These are phyloP conservation scores for Lasioglossum villosulum DNA, from an alignment of 2,888 invertebrate species.

Conservation along the genomic window DNA sequence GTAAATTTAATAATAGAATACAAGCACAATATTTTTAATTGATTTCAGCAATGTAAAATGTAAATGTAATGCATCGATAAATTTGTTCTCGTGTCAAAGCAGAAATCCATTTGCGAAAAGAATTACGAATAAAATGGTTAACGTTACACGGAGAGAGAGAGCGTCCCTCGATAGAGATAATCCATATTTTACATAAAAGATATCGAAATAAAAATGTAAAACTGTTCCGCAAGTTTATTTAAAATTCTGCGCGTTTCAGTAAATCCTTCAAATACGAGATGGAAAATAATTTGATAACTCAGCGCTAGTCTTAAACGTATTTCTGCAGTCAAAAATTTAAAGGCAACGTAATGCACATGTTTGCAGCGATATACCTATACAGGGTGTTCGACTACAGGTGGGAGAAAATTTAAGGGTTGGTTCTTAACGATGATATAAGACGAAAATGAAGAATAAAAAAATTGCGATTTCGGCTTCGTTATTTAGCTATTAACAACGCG, in stretches of 20 bases:
- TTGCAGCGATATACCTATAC: no score
- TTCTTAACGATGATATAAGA: no score
- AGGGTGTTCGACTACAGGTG: no score
- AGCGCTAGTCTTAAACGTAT: background rate
- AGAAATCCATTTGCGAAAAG: background rate
- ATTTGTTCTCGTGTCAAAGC: background rate
- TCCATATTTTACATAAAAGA: background rate
- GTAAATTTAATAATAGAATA: no score
- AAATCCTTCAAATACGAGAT: background rate
- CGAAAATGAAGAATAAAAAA: no score
- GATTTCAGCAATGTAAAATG: no score
- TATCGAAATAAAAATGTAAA: background rate
- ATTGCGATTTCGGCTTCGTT: no score
- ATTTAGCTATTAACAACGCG: no score
- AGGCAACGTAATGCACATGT: background rate
- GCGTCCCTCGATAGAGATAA: background rate
- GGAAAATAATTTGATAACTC: background rate
- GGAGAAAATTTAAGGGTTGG: no score
- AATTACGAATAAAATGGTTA: background rate
- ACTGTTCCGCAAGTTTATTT: background rate
- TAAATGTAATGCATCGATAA: no score
- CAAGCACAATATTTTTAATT: no score
- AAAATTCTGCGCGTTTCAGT: background rate
- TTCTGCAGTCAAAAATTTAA: background rate
- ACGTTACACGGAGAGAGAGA: background rate